Evolutionary conservation across 2,797 vertebrate genomes (phyloP), one percentile per base, ranked within the genome.

Genomic region (Eulemur coronatus): DNA sequence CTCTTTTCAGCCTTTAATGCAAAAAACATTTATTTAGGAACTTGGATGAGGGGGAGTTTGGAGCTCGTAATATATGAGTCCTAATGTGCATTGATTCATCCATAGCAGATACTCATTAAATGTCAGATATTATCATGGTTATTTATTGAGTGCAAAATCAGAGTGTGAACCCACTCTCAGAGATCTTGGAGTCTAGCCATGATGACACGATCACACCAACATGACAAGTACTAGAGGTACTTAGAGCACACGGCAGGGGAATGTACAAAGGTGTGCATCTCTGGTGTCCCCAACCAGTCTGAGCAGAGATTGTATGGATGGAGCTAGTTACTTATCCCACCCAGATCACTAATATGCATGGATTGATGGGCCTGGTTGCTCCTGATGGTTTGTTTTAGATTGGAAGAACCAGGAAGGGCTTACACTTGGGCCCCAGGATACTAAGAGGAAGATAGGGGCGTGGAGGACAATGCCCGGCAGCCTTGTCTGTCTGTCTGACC

Each of bases 21-120:
- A n/a, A 86, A 84, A 28, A 26, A 72, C 7, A 46, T 87, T 84
- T 79, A 65, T 79, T 96, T 61, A 61, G 87, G 50, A 84, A 43
- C 1, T 22, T 75, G 78, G 50, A 55, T 1, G 1, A 35, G 30
- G 35, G 6, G 24, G 17, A 61, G 30, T 20, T 7, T 14, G n/a
- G 38, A 87, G 1, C 33, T 65, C 28, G n/a, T 41, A 8, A 12
- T 75, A 13, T 28, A 22, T 35, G 75, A 92, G 10, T 46, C 30
- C 50, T 50, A 33, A 28, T 18, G 41, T 84, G 38, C 3, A 0
- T 8, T 35, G 65, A 84, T 24, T 28, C 15, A 33, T 22, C 72
- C 50, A 4, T 26, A 22, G 28, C 17, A 59, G 35, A 52, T 50
- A 10, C 28, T 67, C 9, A 15, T 35, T 48, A 88, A 91, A 57